Evolutionary conservation across 2,888 invertebrate genomes (phyloP).

Genomic region (Eristalis intricaria): DNA sequence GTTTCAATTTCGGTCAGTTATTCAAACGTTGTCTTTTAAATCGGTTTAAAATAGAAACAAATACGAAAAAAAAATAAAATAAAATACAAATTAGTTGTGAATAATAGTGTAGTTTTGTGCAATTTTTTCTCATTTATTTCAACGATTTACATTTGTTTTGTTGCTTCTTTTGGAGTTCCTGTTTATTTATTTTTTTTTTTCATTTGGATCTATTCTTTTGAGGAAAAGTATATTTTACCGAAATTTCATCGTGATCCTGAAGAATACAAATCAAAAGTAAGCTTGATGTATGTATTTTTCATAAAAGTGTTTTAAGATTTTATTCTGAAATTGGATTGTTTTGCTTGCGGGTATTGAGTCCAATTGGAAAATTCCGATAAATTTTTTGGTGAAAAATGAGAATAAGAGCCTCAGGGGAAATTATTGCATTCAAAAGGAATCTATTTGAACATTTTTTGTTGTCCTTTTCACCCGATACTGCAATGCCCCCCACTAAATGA

Average conservation of each 20-base stretch:
- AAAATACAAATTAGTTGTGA: not conserved
- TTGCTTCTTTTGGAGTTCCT: not conserved
- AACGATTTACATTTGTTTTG: not conserved
- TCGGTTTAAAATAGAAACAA: constrained; percentile 33
- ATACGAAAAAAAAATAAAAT: not conserved
- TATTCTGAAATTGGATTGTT: too few relatives aligned
- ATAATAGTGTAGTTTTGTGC: constrained; percentile 23
- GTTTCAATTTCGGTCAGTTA: constrained; percentile 48
- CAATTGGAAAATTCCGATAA: too few relatives aligned
- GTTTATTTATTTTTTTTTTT: not conserved
- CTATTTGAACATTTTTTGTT: too few relatives aligned
- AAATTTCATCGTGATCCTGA: not conserved
- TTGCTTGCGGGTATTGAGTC: too few relatives aligned
- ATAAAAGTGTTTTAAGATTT: too few relatives aligned
- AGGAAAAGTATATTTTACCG: not conserved
- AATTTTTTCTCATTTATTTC: constrained; percentile 15
- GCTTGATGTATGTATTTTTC: too few relatives aligned
- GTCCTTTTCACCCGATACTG: too few relatives aligned
- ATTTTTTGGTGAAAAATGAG: too few relatives aligned
- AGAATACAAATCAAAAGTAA: not conserved
- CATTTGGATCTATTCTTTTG: not conserved
- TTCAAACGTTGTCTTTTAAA: constrained; percentile 59
- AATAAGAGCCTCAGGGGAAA: too few relatives aligned
- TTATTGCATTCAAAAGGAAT: too few relatives aligned
- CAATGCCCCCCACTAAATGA: too few relatives aligned